A percentile compares a stretch with the other conserved stretches of the same genome.
Conservation (phyloP, 2,888 invertebrate genomes). For the Drosophila leonis region DNA sequence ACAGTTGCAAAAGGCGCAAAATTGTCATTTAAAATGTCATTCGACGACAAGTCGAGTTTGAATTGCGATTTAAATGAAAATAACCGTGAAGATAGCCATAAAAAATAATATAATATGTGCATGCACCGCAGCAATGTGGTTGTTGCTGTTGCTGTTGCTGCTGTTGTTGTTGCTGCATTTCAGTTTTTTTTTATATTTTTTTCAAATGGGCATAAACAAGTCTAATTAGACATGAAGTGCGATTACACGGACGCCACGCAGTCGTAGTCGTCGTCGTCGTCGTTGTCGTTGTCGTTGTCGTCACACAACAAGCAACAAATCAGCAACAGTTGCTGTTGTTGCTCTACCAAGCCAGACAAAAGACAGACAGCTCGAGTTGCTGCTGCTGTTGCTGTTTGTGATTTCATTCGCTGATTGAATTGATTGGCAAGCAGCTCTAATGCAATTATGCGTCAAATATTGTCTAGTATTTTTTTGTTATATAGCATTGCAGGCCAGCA, state of each 20-base stretch:
- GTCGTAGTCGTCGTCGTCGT: conserved; percentile 47
- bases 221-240: conserved; percentile 83
- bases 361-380: conserved; percentile 23
- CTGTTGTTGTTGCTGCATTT: conserved; percentile 46
- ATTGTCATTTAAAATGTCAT: conserved; percentile 80
- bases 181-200: conserved; percentile 45
- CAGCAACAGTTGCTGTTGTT: conserved; percentile 35
- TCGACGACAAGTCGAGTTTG: conserved; percentile 59
- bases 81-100: conserved; percentile 81
- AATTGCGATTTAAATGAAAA: conserved; percentile 78
- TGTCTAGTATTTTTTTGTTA: conserved; percentile 46
- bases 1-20: conserved; percentile 70
- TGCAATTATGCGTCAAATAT: conserved; percentile 81
- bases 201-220: conserved; percentile 82
- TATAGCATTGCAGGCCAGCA: conserved; percentile 55
- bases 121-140: conserved; percentile 44
- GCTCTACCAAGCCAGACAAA: conserved; percentile 22
- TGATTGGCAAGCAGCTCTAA: conserved; percentile 66
- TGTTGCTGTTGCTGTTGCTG: conserved; percentile 31
- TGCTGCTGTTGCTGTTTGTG: conserved; percentile 37
- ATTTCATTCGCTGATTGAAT: conserved; percentile 73
- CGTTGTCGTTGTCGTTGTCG: conserved; percentile 1
- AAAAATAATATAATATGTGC: conserved; percentile 52
- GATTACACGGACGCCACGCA: conserved; percentile 77
- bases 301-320: conserved; percentile 58